Conservation (phyloP, 2,888 invertebrate species). For the Pyrrhosoma nymphula region DNA sequence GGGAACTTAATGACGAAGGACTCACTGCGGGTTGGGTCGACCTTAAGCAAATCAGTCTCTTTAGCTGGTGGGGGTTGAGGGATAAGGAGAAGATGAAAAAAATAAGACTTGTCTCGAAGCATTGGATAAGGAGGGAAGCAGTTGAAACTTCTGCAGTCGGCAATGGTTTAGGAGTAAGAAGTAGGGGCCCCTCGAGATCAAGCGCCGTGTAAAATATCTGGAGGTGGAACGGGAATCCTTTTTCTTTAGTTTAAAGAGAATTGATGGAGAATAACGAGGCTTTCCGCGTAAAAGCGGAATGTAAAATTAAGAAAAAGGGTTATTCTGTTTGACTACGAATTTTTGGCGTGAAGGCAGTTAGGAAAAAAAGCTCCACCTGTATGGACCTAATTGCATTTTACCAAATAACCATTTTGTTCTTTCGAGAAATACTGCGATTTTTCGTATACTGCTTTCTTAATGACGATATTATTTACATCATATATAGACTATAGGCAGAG, state of each 20-base stretch:
- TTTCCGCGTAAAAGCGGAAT: neutral
- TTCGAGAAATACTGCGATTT: too few relatives aligned
- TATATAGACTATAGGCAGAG: too few relatives aligned
- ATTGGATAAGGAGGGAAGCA: slow-evolving; percentile 11
- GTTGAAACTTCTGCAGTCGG: slow-evolving; percentile 25
- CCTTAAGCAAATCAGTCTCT: neutral
- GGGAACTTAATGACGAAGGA: neutral
- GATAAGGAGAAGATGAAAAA: neutral
- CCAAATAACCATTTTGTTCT: too few relatives aligned
- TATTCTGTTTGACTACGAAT: too few relatives aligned
- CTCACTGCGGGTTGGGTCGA: neutral
- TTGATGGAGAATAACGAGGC: neutral
- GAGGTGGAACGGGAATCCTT: neutral
- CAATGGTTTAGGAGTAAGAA: neutral
- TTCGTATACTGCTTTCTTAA: too few relatives aligned
- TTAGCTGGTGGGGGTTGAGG: neutral
- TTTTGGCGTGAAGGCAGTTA: too few relatives aligned
- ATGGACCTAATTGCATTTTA: too few relatives aligned
- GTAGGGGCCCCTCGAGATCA: neutral
- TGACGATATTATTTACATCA: too few relatives aligned
- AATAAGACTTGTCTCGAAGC: neutral
- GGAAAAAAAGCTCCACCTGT: too few relatives aligned
- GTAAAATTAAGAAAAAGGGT: neutral
- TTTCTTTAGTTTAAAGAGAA: neutral
- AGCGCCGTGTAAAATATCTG: neutral